Evolutionary conservation across 2,888 invertebrate genomes (phyloP).

Genomic region (Drosophila sordidula): DNA sequence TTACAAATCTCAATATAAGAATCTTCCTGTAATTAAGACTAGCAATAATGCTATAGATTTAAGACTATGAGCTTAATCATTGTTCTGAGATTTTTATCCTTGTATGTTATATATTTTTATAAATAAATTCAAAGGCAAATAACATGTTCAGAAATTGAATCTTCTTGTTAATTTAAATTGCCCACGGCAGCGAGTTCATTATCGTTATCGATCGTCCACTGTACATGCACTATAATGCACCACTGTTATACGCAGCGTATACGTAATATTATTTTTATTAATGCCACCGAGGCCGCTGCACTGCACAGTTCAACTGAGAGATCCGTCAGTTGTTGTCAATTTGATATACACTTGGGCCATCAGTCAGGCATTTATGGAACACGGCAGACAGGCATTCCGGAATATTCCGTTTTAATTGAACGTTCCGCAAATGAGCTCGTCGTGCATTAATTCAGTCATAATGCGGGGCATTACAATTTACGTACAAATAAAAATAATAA

Average conservation of each 20-base stretch:
- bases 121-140: too few relatives aligned
- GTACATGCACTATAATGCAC: constrained; percentile 16
- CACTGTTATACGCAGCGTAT: constrained; percentile 29
- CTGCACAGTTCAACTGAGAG: constrained; percentile 16
- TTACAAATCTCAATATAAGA: too few relatives aligned
- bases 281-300: constrained; percentile 31
- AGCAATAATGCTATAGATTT: too few relatives aligned
- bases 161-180: not conserved
- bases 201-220: not conserved
- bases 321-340: constrained; percentile 42
- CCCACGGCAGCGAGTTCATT: not conserved
- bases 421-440: constrained; percentile 35
- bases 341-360: constrained; percentile 55
- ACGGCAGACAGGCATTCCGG: constrained; percentile 21
- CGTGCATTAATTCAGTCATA: constrained; percentile 41
- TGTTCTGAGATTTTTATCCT: too few relatives aligned
- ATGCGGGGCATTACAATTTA: constrained; percentile 41
- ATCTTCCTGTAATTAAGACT: too few relatives aligned
- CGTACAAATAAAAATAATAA: constrained; percentile 9
- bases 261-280: constrained; percentile 51
- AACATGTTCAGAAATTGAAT: too few relatives aligned
- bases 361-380: constrained; percentile 42
- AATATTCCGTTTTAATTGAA: constrained; percentile 35
- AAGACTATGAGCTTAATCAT: too few relatives aligned
- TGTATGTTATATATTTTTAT: too few relatives aligned